Evolutionary conservation across 2,888 invertebrate species (phyloP).

Genomic region (Cabera pusaria): DNA sequence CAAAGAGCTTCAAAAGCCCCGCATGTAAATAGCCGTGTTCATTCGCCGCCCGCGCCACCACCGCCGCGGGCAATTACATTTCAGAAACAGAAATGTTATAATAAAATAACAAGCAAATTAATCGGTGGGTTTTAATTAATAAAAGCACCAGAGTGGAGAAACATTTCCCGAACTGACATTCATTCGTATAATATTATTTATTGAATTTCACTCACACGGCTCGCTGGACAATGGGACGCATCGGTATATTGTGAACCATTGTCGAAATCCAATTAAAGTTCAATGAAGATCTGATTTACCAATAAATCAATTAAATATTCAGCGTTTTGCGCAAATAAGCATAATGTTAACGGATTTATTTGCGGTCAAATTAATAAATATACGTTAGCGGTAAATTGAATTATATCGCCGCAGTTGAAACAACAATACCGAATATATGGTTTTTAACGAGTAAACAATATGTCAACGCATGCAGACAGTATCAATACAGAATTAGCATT

Average conservation of each 20-base stretch:
- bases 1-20: slow-evolving; percentile 1
- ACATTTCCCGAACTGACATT: slow-evolving; percentile 35
- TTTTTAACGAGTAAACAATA: slow-evolving; percentile 12
- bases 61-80: slow-evolving; percentile 14
- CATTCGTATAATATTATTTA: slow-evolving; percentile 37
- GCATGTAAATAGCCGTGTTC: slow-evolving; percentile 12
- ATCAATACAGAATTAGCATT: slow-evolving; percentile 1
- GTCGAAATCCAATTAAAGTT: slow-evolving; percentile 52
- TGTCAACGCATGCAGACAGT: slow-evolving; percentile 3
- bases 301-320: slow-evolving; percentile 47
- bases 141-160: slow-evolving; percentile 32
- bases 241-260: slow-evolving; percentile 44
- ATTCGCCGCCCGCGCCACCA: slow-evolving; percentile 7
- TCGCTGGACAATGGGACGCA: slow-evolving; percentile 42
- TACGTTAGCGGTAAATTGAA: slow-evolving; percentile 25
- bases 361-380: slow-evolving; percentile 35
- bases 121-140: slow-evolving; percentile 40
- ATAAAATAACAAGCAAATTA: slow-evolving; percentile 27
- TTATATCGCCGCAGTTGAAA: slow-evolving; percentile 27
- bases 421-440: slow-evolving; percentile 12
- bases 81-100: slow-evolving; percentile 17
- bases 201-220: slow-evolving; percentile 40
- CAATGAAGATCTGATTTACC: slow-evolving; percentile 51
- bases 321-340: slow-evolving; percentile 36
- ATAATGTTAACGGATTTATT: slow-evolving; percentile 35